phyloP scores from a whole-genome alignment of 2,797 vertebrate species.

The Etheostoma nigrum region DNA sequence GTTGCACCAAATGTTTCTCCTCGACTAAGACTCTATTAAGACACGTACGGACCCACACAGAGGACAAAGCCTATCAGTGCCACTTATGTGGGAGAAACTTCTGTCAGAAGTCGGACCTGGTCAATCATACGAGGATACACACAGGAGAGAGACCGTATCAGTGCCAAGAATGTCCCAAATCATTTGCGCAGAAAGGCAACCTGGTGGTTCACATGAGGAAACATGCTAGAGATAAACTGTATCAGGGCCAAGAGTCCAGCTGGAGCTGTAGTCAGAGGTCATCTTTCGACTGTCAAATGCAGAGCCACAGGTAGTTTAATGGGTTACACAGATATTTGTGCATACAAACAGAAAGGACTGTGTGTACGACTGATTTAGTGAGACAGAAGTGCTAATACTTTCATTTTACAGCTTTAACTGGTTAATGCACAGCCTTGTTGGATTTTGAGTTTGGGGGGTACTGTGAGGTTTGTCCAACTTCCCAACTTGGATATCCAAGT shows the following conservation, averaged over 20 bases:
- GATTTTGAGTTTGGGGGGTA: no score
- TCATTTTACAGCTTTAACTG: no score
- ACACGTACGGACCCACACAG: conserved; percentile 52
- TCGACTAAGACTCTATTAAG: conserved; percentile 52
- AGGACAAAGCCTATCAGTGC: conserved; percentile 50
- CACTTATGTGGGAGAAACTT: conserved; percentile 51
- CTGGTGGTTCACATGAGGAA: conserved; percentile 54
- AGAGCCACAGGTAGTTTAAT: conserved; percentile 37
- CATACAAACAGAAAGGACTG: no score
- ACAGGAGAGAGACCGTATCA: conserved; percentile 55
- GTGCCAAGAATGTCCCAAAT: conserved; percentile 45
- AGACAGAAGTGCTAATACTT: no score
- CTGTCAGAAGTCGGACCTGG: conserved; percentile 64
- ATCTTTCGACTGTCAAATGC: conserved; percentile 44
- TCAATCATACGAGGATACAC: conserved; percentile 53
- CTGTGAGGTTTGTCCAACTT: no score
- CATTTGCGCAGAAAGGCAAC: conserved; percentile 58
- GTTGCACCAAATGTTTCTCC: conserved; percentile 57
- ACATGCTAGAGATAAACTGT: conserved; percentile 13
- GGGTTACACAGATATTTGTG: background rate
- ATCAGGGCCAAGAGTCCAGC: conserved; percentile 28
- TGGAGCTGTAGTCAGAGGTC: conserved; percentile 38
- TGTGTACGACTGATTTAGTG: no score
- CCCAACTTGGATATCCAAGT: no score
- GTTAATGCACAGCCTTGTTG: no score